Evolutionary conservation across 2,797 vertebrate genomes (phyloP).

Genomic region (Cossypha caffra): DNA sequence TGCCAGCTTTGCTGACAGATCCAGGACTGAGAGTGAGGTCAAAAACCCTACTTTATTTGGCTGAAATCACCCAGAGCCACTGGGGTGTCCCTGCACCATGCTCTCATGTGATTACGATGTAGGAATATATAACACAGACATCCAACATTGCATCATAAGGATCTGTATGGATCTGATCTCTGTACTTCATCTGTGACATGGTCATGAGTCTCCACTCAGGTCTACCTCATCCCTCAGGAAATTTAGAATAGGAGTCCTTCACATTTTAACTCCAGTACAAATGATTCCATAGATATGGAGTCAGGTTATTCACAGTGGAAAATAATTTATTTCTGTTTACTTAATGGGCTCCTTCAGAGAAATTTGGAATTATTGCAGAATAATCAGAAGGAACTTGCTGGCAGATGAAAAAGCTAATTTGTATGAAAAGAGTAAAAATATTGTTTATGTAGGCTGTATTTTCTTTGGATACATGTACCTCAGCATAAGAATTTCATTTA

Average conservation of each 20-base stretch:
- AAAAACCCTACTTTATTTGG: neutral
- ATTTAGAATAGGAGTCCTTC: neutral
- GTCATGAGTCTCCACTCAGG: neutral
- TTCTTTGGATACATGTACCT: slow-evolving; percentile 27
- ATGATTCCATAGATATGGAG: neutral
- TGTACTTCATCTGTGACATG: neutral
- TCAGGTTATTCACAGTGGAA: neutral
- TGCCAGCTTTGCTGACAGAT: neutral
- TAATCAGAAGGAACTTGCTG: slow-evolving; percentile 10
- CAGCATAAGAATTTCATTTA: slow-evolving; percentile 45
- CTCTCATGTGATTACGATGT: neutral
- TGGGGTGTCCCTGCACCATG: neutral
- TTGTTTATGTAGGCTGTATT: slow-evolving; percentile 33
- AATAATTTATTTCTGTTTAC: neutral
- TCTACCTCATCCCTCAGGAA: neutral
- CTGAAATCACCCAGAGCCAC: neutral
- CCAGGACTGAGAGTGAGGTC: neutral
- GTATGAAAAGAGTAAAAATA: slow-evolving; percentile 27
- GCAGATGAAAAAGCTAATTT: neutral
- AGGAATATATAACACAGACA: neutral
- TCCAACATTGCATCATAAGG: neutral
- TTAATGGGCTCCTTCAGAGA: neutral
- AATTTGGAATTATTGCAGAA: neutral
- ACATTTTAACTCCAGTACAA: neutral
- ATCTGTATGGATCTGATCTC: neutral